A percentile compares a stretch with the other conserved stretches of the same genome.
Conservation (phyloP, 2,888 invertebrate genomes). For the Merodon equestris region DNA sequence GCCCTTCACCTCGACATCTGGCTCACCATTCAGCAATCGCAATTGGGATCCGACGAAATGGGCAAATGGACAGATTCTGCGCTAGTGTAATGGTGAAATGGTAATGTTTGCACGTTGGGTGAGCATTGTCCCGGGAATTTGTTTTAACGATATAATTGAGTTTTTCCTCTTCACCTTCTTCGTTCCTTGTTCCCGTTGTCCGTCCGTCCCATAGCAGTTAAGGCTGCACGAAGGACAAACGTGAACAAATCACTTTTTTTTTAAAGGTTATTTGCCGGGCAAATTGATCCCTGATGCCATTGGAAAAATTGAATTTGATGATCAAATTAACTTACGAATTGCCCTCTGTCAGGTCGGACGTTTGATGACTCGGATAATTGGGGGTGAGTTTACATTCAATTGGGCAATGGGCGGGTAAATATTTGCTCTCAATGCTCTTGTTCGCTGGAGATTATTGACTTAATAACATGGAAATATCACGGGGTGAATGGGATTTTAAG, state of each 20-base stretch:
- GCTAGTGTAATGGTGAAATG: constrained; percentile 23
- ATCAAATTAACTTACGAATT: constrained; percentile 59
- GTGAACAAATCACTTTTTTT: constrained; percentile 71
- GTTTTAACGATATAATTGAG: constrained; percentile 57
- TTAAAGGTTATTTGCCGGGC: constrained; percentile 68
- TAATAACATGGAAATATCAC: constrained; percentile 69
- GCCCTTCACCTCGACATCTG: background rate
- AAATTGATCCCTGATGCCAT: constrained; percentile 59
- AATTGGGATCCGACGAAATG: too few relatives aligned
- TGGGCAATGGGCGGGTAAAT: constrained; percentile 31
- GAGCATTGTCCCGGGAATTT: constrained; percentile 24
- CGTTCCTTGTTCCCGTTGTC: constrained; percentile 51
- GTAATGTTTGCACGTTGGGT: constrained; percentile 40
- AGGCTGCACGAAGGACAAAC: constrained; percentile 60
- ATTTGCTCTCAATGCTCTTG: constrained; percentile 5
- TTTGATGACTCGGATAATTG: constrained; percentile 37
- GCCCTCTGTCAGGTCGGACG: background rate
- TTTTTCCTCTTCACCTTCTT: constrained; percentile 7
- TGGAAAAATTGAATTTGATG: constrained; percentile 63
- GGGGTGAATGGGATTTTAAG: too few relatives aligned
- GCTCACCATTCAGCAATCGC: too few relatives aligned
- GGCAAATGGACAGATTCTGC: background rate
- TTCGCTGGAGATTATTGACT: constrained; percentile 21
- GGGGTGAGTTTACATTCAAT: constrained; percentile 28
- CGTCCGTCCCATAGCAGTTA: constrained; percentile 69